Base-by-base conservation (phyloP, 1,140 invertebrate species). In the Patella vulgata region DNA sequence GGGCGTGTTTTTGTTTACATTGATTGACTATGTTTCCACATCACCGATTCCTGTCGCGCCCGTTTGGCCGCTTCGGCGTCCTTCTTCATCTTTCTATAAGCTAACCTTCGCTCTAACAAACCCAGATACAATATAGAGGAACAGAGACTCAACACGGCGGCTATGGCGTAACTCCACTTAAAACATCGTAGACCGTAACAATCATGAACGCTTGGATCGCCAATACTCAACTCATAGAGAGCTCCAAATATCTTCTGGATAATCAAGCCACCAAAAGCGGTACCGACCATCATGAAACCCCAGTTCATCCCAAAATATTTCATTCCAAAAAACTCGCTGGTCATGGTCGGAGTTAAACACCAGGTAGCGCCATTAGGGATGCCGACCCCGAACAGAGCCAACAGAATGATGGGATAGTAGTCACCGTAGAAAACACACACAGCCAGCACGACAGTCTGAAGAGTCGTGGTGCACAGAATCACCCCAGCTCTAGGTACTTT, bases 281-380 rank as follows among this genome's bases (percentile, higher is more conserved):
- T 76, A 5, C 76, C 76, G 3, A 78, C 44, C 69, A 78, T 74
- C 39, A 77, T 77, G 12, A 43, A 63, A 25, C 76, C 76, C 76
- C 76, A 78, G 59, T 78, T 78, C 2, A 72, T 56, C 11, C 72
- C 76, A 47, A 78, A 78, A 59, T 75, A 77, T 40, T 70, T 69
- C 59, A 75, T 65, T 11, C 77, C 77, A 40, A 75, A 79, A 56
- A 73, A 73, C 47, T 79, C 77, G 33, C 74, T 77, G 3, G 74
- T 68, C 74, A 79, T 77, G 6, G 74, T 74, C 0, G 77, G 77
- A 6, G 77, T 79, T 36, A 79, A 47, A 42, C 74, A 79, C 74
- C 74, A 79, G 12, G 74, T 65, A n/a, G 77, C 74, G 36, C 77
- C 77, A 54, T 79, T 79, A 23, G 77, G 59, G 42, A 79, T 71